These are phyloP conservation scores for Oreortyx pictus DNA, from an alignment of 2,797 vertebrate species.

Conservation along the genomic window DNA sequence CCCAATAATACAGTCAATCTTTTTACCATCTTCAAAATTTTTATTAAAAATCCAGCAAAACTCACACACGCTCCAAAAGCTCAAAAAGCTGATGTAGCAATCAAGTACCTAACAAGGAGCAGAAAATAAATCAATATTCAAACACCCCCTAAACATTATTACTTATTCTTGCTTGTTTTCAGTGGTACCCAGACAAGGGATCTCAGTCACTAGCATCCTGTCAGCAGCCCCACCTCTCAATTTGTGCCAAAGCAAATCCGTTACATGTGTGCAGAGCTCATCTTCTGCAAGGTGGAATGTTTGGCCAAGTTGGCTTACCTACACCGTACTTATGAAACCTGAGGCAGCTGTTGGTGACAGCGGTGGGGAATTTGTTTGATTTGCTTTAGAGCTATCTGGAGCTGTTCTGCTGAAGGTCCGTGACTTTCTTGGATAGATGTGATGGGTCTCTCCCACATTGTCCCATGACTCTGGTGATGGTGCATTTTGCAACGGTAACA, in stretches of 20 bases:
- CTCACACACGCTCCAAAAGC: not conserved
- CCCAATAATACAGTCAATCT: too few relatives aligned
- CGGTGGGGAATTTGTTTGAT: not conserved
- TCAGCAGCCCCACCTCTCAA: not conserved
- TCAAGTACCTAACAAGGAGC: not conserved
- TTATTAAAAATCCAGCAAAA: not conserved
- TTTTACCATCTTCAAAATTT: not conserved
- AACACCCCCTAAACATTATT: not conserved
- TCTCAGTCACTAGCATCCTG: not conserved
- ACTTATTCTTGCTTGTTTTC: not conserved
- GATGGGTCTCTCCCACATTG: not conserved
- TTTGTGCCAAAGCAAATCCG: not conserved
- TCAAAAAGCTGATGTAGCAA: not conserved
- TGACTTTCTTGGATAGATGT: not conserved
- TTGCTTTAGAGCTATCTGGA: not conserved
- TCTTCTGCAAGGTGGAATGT: not conserved
- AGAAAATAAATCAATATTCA: not conserved
- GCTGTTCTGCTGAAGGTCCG: not conserved
- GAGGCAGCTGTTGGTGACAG: not conserved
- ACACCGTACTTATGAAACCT: not conserved
- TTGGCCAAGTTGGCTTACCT: not conserved
- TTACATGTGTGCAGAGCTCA: not conserved
- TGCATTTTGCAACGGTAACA: not conserved
- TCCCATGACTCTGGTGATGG: not conserved
- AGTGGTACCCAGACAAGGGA: not conserved